phyloP scores from a whole-genome alignment of 2,797 vertebrate genomes.

The Crax fasciolata region DNA sequence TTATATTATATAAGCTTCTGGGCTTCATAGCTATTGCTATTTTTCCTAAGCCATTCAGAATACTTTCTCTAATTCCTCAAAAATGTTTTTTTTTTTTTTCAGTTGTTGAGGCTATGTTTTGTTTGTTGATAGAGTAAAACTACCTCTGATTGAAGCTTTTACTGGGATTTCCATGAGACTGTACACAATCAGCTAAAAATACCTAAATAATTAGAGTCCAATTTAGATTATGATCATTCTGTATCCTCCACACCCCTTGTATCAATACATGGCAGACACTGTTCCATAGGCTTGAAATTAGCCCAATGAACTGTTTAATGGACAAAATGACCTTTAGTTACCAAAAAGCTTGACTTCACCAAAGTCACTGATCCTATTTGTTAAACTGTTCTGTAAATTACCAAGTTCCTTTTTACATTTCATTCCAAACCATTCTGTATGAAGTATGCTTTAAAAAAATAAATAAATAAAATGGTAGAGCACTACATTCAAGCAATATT shows the following conservation, averaged over 20 bases:
- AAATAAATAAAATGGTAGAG: neutral
- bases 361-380: neutral
- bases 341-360: neutral
- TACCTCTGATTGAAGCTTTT: neutral
- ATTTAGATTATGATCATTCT: neutral
- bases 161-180: neutral
- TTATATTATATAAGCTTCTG: neutral
- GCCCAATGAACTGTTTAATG: neutral
- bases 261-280: neutral
- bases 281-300: neutral
- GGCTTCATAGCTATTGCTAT: neutral
- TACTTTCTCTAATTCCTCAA: neutral
- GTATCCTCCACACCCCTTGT: neutral
- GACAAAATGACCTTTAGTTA: neutral
- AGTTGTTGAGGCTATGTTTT: neutral
- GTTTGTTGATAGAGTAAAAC: neutral
- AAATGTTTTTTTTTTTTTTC: neutral
- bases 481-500: accelerated
- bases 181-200: neutral
- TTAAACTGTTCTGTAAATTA: neutral
- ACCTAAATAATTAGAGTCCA: neutral
- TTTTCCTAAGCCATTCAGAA: neutral
- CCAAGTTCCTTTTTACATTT: neutral
- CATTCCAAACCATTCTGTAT: neutral
- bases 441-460: neutral